Conservation (phyloP, 1,140 invertebrate genomes). For the Tigriopus japonicus region DNA sequence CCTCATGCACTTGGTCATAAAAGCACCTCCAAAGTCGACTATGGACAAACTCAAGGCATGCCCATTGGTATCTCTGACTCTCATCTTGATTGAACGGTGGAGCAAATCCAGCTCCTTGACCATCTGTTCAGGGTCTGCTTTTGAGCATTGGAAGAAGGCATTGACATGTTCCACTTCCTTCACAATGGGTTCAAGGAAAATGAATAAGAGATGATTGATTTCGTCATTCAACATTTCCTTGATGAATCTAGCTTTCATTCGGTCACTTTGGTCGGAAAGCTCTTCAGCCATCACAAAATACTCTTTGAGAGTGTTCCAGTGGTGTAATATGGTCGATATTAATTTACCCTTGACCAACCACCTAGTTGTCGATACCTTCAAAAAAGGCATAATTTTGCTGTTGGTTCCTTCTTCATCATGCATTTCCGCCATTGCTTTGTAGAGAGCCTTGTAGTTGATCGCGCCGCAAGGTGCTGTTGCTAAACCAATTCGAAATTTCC, state of each 20-base stretch:
- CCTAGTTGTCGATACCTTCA: no score
- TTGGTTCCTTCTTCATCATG: no score
- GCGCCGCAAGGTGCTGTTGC: conserved; percentile 14
- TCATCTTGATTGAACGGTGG: conserved; percentile 7
- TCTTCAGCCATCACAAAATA: no score
- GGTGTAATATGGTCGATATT: no score
- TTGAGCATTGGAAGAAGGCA: conserved; percentile 13
- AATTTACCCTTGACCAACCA: no score
- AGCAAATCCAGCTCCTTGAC: conserved; percentile 14
- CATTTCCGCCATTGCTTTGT: not conserved
- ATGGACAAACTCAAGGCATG: conserved; percentile 3
- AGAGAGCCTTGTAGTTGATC: conserved; percentile 14
- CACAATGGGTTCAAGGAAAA: not conserved
- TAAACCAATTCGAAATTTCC: conserved; percentile 13
- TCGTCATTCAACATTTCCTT: not conserved
- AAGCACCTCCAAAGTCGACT: conserved; percentile 13
- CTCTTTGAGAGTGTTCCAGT: no score
- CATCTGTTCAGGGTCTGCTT: conserved; percentile 11
- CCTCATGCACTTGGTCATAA: conserved; percentile 5
- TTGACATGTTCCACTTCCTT: conserved; percentile 11
- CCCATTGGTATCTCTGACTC: conserved; percentile 6
- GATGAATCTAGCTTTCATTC: no score
- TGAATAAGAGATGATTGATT: conserved; percentile 5
- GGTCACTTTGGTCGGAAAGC: no score
- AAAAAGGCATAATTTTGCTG: no score